These are phyloP conservation scores for Hyposmocoma kahamanoa DNA, from an alignment of 1,140 invertebrate genomes.

Conservation along the genomic window DNA sequence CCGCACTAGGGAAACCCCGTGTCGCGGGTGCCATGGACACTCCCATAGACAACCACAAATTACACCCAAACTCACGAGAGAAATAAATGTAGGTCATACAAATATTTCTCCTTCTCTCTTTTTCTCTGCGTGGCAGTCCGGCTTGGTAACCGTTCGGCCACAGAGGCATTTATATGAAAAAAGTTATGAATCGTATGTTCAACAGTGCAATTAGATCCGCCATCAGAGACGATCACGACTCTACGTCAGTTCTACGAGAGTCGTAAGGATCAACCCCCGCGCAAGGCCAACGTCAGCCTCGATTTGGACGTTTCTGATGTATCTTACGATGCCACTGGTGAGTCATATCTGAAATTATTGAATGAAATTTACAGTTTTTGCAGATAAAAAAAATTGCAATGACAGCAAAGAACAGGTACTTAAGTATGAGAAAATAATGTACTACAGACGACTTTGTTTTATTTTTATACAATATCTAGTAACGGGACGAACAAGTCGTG, in stretches of 20 bases:
- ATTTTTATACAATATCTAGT: not conserved
- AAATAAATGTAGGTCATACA: not conserved
- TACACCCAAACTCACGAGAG: not conserved
- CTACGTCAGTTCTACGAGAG: slow-evolving; percentile 39
- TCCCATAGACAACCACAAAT: not conserved
- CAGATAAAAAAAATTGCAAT: not conserved
- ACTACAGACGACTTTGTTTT: not conserved
- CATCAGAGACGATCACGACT: slow-evolving; percentile 26
- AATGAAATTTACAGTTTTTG: not conserved
- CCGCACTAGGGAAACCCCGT: not conserved
- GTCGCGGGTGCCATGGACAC: not conserved
- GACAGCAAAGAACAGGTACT: not conserved
- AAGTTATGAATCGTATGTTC: not conserved
- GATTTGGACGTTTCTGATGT: slow-evolving; percentile 30
- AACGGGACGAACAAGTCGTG: not conserved
- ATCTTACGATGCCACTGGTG: slow-evolving; percentile 26
- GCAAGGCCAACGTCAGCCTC: slow-evolving; percentile 34
- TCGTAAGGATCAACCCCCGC: slow-evolving; percentile 12
- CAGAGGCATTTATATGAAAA: not conserved
- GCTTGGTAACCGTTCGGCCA: not conserved
- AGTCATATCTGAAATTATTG: slow-evolving; percentile 1
- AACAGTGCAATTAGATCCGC: slow-evolving; percentile 38
- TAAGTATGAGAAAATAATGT: not conserved
- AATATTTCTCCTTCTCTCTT: no score
- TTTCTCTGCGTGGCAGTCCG: no score